Conservation (phyloP, 1,140 invertebrate genomes). For the Pogonomyrmex barbatus region DNA sequence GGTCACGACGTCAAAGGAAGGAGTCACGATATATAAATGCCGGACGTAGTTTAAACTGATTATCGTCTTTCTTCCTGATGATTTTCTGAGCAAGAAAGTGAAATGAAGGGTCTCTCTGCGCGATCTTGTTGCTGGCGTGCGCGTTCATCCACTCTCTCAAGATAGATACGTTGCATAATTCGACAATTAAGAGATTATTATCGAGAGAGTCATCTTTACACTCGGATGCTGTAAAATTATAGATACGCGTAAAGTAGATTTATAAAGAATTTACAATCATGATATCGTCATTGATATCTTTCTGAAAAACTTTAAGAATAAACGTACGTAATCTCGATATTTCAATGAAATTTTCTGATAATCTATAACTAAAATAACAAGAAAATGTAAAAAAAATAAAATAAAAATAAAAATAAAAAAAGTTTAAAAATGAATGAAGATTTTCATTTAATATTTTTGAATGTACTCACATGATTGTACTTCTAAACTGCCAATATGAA, state of each 20-base stretch:
- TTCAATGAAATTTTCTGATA: not conserved
- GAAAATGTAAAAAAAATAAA: too few relatives aligned
- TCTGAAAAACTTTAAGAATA: not conserved
- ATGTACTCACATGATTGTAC: not conserved
- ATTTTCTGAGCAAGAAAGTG: not conserved
- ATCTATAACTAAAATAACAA: not conserved
- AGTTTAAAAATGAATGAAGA: not conserved
- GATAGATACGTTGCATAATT: constrained; percentile 30
- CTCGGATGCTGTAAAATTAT: not conserved
- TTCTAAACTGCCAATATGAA: not conserved
- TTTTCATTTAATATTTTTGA: not conserved
- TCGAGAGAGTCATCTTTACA: not conserved
- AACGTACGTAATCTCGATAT: not conserved
- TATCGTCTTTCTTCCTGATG: not conserved
- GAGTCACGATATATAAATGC: constrained; percentile 28
- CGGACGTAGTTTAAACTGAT: not conserved
- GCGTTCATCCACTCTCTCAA: not conserved
- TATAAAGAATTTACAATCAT: not conserved
- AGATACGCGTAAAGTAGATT: not conserved
- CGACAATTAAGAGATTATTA: not conserved
- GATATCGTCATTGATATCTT: not conserved
- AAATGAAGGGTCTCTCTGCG: constrained; percentile 32
- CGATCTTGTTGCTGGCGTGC: constrained; percentile 38
- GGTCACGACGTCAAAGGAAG: not conserved
- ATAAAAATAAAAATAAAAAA: too few relatives aligned